A percentile compares a stretch with the other conserved stretches of the same genome.
These are phyloP conservation scores for Sylvia borin DNA, from an alignment of 2,797 vertebrate species.

Conservation along the genomic window DNA sequence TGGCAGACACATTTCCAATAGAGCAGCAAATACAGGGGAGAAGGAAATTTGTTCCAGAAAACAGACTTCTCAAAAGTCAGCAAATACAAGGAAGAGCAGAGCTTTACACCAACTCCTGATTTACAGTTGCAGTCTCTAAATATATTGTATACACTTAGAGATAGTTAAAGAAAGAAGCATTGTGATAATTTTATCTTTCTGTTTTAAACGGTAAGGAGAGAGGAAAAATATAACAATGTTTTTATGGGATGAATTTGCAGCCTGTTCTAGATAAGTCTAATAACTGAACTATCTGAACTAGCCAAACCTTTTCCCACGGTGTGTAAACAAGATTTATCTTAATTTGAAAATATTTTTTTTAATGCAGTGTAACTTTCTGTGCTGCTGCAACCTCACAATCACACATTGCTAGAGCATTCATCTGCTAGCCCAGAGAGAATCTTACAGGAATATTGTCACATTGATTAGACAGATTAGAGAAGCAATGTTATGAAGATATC, in stretches of 20 bases:
- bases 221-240: not conserved
- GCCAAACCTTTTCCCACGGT: not conserved
- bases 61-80: not conserved
- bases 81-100: not conserved
- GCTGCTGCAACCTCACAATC: not conserved
- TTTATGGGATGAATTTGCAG: not conserved
- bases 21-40: not conserved
- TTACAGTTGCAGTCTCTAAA: conserved; percentile 8
- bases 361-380: not conserved
- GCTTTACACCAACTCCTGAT: not conserved
- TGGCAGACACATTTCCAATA: not conserved
- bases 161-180: conserved; percentile 42
- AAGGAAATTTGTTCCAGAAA: not conserved
- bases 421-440: not conserved
- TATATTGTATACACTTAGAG: not conserved
- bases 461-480: not conserved
- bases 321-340: not conserved
- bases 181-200: conserved; percentile 24
- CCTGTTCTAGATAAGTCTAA: not conserved
- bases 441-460: not conserved
- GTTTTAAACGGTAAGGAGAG: conserved; percentile 18
- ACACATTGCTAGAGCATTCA: not conserved
- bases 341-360: not conserved
- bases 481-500: not conserved
- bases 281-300: not conserved